Evolutionary conservation across 1,140 invertebrate genomes (phyloP).

Genomic region (Paraescarpia echinospica): DNA sequence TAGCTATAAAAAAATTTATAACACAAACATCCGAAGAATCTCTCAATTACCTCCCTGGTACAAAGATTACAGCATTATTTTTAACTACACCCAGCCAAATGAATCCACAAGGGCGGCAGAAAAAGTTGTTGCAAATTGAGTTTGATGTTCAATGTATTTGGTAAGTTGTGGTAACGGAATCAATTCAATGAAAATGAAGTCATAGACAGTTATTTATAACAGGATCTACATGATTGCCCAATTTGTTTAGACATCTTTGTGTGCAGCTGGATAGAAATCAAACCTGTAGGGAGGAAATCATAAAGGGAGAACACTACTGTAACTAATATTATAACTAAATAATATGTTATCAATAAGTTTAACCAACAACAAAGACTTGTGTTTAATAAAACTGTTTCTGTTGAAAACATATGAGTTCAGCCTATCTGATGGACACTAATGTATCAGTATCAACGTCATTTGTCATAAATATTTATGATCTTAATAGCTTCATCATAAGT

Average conservation of each 20-base stretch:
- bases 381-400: not conserved
- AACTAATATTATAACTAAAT: not conserved
- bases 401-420: not conserved
- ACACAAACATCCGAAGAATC: not conserved
- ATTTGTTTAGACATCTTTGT: not conserved
- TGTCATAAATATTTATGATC: not conserved
- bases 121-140: not conserved
- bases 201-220: not conserved
- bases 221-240: not conserved
- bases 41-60: too few relatives aligned
- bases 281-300: not conserved
- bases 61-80: not conserved
- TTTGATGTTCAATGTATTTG: not conserved
- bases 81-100: not conserved
- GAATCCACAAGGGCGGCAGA: not conserved
- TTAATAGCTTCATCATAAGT: not conserved
- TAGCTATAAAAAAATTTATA: not conserved
- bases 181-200: not conserved
- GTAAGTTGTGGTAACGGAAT: not conserved
- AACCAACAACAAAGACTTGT: not conserved
- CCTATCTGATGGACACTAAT: not conserved
- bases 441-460: not conserved
- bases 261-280: not conserved
- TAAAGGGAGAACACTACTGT: not conserved
- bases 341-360: not conserved